Conservation (phyloP, 2,113 vertebrate species). For the Ahaetulla prasina region DNA sequence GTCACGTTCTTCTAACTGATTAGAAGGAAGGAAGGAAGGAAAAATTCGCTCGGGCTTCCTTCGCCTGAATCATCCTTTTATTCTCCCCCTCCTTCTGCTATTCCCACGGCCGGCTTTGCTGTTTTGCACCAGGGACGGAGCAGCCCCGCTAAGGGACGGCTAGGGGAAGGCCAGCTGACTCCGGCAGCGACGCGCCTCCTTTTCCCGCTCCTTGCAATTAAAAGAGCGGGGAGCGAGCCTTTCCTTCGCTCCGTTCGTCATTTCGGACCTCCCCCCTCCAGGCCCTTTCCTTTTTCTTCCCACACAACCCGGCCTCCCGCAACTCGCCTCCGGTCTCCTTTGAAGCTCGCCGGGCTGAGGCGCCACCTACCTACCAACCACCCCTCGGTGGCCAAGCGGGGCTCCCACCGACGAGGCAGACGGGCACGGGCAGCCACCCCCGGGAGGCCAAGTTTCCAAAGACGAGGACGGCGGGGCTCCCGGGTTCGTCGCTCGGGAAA, state of each 20-base stretch:
- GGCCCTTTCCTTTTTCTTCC: no score
- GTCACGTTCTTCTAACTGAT: not conserved
- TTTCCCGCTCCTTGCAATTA: not conserved
- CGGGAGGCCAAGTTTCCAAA: not conserved
- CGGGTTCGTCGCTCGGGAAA: no score
- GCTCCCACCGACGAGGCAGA: not conserved
- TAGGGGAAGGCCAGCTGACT: not conserved
- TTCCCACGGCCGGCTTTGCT: not conserved
- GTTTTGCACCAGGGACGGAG: not conserved
- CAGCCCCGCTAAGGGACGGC: not conserved
- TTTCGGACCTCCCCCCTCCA: not conserved
- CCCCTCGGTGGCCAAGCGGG: no score
- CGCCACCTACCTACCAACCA: not conserved
- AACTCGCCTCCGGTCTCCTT: not conserved
- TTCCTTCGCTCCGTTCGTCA: not conserved
- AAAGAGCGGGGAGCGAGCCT: not conserved
- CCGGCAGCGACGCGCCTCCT: not conserved
- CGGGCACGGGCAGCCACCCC: not conserved
- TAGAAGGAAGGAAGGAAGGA: not conserved
- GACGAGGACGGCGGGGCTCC: not conserved
- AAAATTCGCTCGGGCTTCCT: not conserved
- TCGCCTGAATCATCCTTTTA: not conserved
- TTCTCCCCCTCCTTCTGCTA: not conserved
- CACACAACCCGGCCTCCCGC: not conserved
- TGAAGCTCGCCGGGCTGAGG: not conserved